These are phyloP conservation scores for Prolemur simus DNA, from an alignment of 2,113 vertebrate species.

Conservation along the genomic window DNA sequence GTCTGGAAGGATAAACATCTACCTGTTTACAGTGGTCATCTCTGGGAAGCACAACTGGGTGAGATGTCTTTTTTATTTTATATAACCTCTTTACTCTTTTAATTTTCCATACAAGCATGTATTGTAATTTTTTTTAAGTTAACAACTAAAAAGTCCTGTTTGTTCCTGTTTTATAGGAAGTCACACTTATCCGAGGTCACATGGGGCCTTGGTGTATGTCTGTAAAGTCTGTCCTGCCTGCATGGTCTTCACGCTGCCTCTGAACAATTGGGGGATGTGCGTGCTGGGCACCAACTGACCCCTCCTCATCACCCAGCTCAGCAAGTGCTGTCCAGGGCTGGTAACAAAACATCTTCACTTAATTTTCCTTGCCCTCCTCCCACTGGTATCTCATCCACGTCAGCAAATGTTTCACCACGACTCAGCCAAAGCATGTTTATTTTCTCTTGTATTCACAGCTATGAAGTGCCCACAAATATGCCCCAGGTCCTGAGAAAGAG, in stretches of 20 bases:
- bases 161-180: not conserved
- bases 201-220: not conserved
- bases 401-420: not conserved
- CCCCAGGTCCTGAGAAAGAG: not conserved
- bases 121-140: not conserved
- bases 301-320: not conserved
- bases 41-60: not conserved
- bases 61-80: not conserved
- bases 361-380: not conserved
- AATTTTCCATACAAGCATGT: not conserved
- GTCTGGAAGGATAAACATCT: not conserved
- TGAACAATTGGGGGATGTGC: not conserved
- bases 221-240: not conserved
- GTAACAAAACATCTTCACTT: not conserved
- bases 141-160: not conserved
- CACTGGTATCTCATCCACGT: not conserved
- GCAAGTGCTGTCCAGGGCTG: not conserved
- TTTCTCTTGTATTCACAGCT: not conserved
- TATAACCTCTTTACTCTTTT: not conserved
- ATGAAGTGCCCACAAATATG: not conserved
- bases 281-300: not conserved
- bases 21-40: not conserved
- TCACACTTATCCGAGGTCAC: not conserved
- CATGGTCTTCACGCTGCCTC: accelerated
- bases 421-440: not conserved